Conservation (phyloP, 2,113 vertebrate species). For the Chauna torquata region DNA sequence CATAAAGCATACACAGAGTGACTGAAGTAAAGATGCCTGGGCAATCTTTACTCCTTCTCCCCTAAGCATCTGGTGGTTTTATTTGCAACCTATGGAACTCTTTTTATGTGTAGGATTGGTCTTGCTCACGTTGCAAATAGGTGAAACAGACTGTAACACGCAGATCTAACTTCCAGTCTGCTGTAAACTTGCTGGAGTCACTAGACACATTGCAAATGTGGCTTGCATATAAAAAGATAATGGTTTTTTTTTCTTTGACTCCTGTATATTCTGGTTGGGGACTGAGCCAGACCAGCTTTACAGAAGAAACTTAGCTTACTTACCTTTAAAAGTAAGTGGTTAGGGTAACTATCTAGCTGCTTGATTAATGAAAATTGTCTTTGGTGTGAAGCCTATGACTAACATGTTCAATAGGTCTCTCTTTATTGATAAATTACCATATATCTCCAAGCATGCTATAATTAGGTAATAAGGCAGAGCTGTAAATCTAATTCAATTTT, state of each 20-base stretch:
- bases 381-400: background rate
- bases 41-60: background rate
- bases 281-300: background rate
- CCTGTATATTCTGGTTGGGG: background rate
- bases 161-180: background rate
- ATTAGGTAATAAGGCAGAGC: conserved; percentile 54
- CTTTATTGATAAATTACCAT: conserved; percentile 65
- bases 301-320: background rate
- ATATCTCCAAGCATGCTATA: conserved; percentile 34
- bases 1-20: background rate
- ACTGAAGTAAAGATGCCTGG: background rate
- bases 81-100: background rate
- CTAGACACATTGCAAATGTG: background rate
- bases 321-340: background rate
- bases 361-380: conserved; percentile 57
- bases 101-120: background rate
- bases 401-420: conserved; percentile 51
- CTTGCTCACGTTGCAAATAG: background rate
- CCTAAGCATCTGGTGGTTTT: background rate
- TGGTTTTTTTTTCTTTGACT: background rate
- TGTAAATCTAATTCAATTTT: conserved; percentile 63
- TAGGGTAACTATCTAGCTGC: background rate
- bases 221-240: background rate
- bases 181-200: background rate
- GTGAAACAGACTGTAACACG: background rate